These are phyloP conservation scores for Pelosia muscerda DNA, from an alignment of 2,888 invertebrate genomes.

Conservation along the genomic window DNA sequence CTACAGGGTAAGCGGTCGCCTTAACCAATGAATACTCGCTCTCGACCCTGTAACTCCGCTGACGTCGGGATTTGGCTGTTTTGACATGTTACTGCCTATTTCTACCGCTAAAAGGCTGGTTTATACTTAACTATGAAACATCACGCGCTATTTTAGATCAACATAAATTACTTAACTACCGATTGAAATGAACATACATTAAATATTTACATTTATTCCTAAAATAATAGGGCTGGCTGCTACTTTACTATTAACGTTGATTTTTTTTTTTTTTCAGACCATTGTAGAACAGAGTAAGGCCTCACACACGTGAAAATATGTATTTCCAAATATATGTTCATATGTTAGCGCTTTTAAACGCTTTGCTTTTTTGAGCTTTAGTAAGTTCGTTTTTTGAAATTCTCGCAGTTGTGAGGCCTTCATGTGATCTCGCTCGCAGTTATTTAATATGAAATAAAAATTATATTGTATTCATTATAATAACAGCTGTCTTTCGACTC, in stretches of 20 bases:
- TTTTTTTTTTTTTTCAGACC: slow-evolving; percentile 10
- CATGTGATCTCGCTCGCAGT: slow-evolving; percentile 12
- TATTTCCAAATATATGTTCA: no score
- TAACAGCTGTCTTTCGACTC: slow-evolving; percentile 8
- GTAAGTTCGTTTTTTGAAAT: no score
- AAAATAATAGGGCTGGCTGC: slow-evolving; percentile 41
- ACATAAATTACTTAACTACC: slow-evolving; percentile 73
- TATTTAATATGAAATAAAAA: slow-evolving; percentile 27
- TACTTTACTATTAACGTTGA: slow-evolving; percentile 36
- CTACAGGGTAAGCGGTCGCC: background rate
- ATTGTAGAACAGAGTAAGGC: background rate
- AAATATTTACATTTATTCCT: slow-evolving; percentile 74
- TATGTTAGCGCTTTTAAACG: no score
- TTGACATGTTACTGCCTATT: slow-evolving; percentile 22
- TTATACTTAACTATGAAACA: slow-evolving; percentile 58
- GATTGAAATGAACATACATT: slow-evolving; percentile 60
- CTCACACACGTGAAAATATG: no score
- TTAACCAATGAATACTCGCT: background rate
- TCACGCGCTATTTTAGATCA: slow-evolving; percentile 61
- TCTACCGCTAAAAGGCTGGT: slow-evolving; percentile 58
- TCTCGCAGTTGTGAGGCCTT: no score
- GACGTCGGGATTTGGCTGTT: slow-evolving; percentile 3
- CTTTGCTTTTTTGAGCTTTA: no score
- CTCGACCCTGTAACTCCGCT: background rate
- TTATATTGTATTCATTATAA: slow-evolving; percentile 32